These are phyloP conservation scores for Brassicogethes aeneus DNA, from an alignment of 2,888 invertebrate genomes.

Conservation along the genomic window DNA sequence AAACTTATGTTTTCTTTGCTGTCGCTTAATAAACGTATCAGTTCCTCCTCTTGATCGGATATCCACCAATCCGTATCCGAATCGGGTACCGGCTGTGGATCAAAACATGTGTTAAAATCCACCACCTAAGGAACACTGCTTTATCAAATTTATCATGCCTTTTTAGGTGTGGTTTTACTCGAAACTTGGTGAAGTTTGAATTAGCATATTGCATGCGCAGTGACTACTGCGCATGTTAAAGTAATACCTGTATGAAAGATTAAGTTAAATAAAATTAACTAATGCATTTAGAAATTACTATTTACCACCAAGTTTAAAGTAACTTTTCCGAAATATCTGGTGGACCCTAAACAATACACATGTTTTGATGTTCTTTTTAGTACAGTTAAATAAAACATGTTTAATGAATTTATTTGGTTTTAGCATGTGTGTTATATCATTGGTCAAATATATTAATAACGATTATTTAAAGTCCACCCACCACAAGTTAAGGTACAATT, in stretches of 20 bases:
- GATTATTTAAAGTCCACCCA: slow-evolving; percentile 45
- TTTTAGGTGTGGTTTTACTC: no score
- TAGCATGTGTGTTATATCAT: slow-evolving; percentile 27
- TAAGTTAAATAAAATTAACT: no score
- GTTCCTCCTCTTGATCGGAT: slow-evolving; percentile 71
- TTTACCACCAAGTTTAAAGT: no score
- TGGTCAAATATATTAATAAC: slow-evolving; percentile 8
- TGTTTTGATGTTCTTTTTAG: slow-evolving; percentile 29
- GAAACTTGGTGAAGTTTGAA: no score
- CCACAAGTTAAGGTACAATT: slow-evolving; percentile 13
- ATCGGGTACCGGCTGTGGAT: slow-evolving; percentile 44
- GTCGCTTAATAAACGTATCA: slow-evolving; percentile 63
- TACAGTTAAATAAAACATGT: neutral
- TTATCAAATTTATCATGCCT: no score
- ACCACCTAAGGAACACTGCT: no score
- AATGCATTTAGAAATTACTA: no score
- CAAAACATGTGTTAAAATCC: slow-evolving; percentile 39
- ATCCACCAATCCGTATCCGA: slow-evolving; percentile 69
- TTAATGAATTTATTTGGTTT: neutral
- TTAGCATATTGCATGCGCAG: no score
- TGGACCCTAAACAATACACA: slow-evolving; percentile 43
- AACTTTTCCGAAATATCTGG: no score
- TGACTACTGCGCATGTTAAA: no score
- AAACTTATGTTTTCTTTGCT: slow-evolving; percentile 53
- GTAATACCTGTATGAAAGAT: no score